Base-by-base conservation (phyloP, 1,140 invertebrate genomes). In the Eufriesea mexicana region DNA sequence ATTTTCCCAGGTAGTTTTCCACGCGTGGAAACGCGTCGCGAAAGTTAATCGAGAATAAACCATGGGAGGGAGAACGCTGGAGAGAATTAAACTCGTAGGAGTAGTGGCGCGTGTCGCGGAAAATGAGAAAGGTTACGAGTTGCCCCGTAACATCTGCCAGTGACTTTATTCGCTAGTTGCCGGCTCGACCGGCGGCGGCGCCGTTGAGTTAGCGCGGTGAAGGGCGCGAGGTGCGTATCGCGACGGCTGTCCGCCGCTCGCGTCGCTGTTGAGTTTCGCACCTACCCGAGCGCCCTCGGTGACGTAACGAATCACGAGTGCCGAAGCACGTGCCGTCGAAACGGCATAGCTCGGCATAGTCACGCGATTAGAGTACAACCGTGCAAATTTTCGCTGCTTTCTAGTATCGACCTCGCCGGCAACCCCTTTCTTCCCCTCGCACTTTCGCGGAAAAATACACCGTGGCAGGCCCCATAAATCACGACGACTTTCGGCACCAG, bases 311-410 rank as follows among this genome's bases (percentile, higher is more conserved):
- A n/a, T 35, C 51, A 64, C 75, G 23, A 47, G 10, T 35, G 12
- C 23, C 18, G 5, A 64, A 49, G 4, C 64, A 68, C 66, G 23
- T 54, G 23, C 57, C 51, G 14, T 16, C 14, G n/a, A 79, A 59
- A 10, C 9, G 20, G 1, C 23, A 57, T 20, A 35, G 49, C 51
- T 28, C 20, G 8, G 10, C 18, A 7, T 10, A 23, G 49, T 81
- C 79, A 66, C 79, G 71, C 62, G 73, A 82, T 68, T 82, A 42
- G 68, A 76, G 68, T 82, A 82, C 42, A 68, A 55, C 57, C 18
- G 59, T 62, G 62, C 20, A 66, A 67, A 76, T 76, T 82, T 75
- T 76, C 62, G 12, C 20, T 28, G 16, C 51, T 80, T 54, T n/a
- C 10, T 66, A 64, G 55, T 47, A 75, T 75, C 71, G 59, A 81